Percentiles rank a stretch among this genome's conserved stretches.
These are phyloP conservation scores for Lasioglossum pauxillum DNA, from an alignment of 2,888 invertebrate genomes.

Conservation along the genomic window DNA sequence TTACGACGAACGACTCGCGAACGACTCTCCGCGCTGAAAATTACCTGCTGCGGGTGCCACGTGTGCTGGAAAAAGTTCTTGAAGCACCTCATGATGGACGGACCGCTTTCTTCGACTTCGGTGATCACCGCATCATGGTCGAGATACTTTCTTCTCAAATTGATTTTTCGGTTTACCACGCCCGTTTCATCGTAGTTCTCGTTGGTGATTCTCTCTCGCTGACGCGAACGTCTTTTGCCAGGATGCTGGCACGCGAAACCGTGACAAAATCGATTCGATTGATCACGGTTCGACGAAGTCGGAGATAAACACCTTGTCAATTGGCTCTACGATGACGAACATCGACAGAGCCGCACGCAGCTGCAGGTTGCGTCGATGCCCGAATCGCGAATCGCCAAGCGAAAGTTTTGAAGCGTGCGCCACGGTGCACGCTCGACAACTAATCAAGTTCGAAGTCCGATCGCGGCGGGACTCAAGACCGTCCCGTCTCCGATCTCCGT, in stretches of 20 bases:
- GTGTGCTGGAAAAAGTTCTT: conserved; percentile 81
- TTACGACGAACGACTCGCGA: not conserved
- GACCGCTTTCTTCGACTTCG: conserved; percentile 48
- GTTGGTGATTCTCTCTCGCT: not conserved
- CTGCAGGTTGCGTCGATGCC: conserved; percentile 9
- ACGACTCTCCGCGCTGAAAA: not conserved
- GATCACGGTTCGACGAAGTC: not conserved
- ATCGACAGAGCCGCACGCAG: not conserved
- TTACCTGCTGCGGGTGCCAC: conserved; percentile 82
- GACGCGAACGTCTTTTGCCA: not conserved
- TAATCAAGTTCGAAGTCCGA: conserved; percentile 52
- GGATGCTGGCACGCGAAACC: not conserved
- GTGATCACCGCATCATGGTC: conserved; percentile 37
- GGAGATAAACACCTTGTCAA: not conserved
- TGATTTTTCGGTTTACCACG: too few relatives aligned
- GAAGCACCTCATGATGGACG: conserved; percentile 77
- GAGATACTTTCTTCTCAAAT: not conserved
- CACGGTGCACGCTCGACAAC: conserved; percentile 55
- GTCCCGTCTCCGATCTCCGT: not conserved
- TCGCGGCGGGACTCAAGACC: conserved; percentile 22
- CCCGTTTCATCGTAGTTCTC: not conserved
- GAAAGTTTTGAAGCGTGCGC: conserved; percentile 54
- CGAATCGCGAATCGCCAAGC: conserved; percentile 5
- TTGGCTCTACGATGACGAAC: not conserved
- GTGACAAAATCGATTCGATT: not conserved